Base-by-base conservation (phyloP, 2,113 vertebrate genomes). In the Ornithorhynchus anatinus region DNA sequence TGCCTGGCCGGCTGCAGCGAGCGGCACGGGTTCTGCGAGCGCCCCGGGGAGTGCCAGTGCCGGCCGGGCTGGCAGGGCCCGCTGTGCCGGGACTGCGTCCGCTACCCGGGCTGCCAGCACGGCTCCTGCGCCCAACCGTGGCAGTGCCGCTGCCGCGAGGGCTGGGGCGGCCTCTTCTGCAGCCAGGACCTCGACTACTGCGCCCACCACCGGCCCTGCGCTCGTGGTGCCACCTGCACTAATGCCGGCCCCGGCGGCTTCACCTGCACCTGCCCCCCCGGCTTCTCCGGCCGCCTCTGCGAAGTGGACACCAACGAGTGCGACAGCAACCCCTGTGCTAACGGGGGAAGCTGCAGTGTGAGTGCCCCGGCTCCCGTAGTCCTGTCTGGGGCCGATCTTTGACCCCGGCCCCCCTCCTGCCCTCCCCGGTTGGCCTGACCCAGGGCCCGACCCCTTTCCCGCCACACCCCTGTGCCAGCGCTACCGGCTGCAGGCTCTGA, bases 341-440 rank as follows among this genome's bases (percentile, higher is more conserved):
- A 96, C 0, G 95, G 96, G 8, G 96, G 96, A 80, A 97, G 96
- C 86, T 97, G 96, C 71, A 94, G 84, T 5, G 96, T 97, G 84
- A 89, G 95, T 93, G 89, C 59, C 10, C 11, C n/a, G 33, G 7
- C 22, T 38, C 31, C 4, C 3, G 9, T 8, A 2, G 29, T 20
- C 33, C 20, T 9, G 20, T 50, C 67, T 27, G 3, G 20, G 15
- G 6, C 13, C 51, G 15, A 9, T 22, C 43, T 13, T 22, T 22
- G 10, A 10, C 3, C 17, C 40, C 40, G 7, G n/a, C 11, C n/a
- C n/a, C n/a, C n/a, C n/a, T n/a, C n/a, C n/a, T n/a, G n/a, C n/a
- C n/a, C n/a, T n/a, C n/a, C n/a, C n/a, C n/a, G n/a, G n/a, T n/a
- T n/a, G n/a, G n/a, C n/a, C n/a, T n/a, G n/a, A n/a, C n/a, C n/a